A percentile compares a stretch with the other conserved stretches of the same genome.
phyloP scores from a whole-genome alignment of 2,113 vertebrate species.

The Tinamus guttatus region DNA sequence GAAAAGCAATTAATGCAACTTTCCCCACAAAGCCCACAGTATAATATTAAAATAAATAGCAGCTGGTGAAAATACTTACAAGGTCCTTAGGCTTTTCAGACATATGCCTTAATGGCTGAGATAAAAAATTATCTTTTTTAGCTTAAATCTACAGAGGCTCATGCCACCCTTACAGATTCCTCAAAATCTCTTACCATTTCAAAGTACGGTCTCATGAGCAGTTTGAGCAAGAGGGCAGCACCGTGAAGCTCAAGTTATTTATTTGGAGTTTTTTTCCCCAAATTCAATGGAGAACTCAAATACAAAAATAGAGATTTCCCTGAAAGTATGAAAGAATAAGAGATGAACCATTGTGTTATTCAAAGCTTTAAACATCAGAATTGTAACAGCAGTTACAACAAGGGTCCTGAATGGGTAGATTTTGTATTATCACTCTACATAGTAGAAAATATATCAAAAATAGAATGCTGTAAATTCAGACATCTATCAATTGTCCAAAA shows the following conservation, averaged over 20 bases:
- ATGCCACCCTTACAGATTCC: neutral
- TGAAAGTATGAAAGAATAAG: neutral
- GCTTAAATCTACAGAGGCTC: neutral
- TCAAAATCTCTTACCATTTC: neutral
- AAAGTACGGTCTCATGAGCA: neutral
- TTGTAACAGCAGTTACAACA: neutral
- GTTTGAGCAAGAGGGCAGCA: neutral
- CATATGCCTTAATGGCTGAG: neutral
- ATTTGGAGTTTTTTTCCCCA: no score
- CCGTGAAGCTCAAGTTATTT: neutral
- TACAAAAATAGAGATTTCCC: neutral
- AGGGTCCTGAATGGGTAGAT: neutral
- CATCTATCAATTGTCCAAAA: neutral
- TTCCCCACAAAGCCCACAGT: neutral
- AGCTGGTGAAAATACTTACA: neutral
- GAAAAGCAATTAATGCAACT: neutral
- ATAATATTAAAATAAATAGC: constrained; percentile 35
- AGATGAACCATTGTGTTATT: neutral
- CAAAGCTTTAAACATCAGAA: neutral
- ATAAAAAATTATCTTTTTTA: neutral
- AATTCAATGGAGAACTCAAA: neutral
- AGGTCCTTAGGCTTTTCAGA: neutral
- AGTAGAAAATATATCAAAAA: neutral
- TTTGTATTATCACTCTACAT: neutral
- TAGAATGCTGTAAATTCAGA: neutral